These are phyloP conservation scores for Mirounga angustirostris DNA, from an alignment of 2,113 vertebrate genomes.

Conservation along the genomic window DNA sequence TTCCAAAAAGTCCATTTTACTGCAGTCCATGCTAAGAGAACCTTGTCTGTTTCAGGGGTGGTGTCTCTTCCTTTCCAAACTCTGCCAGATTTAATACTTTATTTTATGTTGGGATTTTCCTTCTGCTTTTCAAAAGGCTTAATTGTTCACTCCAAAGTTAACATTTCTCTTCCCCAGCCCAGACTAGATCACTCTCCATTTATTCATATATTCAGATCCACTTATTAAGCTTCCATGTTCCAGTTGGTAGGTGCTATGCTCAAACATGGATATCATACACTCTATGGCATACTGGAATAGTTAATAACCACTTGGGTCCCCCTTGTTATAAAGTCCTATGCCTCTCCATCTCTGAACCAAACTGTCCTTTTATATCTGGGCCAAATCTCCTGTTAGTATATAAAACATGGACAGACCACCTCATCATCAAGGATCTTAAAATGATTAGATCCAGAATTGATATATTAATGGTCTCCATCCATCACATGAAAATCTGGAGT, in stretches of 20 bases:
- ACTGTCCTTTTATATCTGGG: neutral
- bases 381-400: neutral
- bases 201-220: neutral
- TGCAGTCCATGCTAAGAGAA: neutral
- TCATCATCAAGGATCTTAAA: neutral
- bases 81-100: neutral
- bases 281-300: neutral
- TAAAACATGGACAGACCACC: neutral
- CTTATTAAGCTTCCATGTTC: neutral
- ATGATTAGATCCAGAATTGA: neutral
- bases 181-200: neutral
- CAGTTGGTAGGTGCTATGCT: neutral
- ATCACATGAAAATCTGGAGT: neutral
- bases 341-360: neutral
- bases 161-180: neutral
- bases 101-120: constrained; percentile 8
- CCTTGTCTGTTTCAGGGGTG: neutral
- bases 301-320: neutral
- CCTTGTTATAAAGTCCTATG: neutral
- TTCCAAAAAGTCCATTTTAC: neutral
- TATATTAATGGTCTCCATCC: neutral
- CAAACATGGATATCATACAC: neutral
- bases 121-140: neutral
- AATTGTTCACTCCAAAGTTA: neutral
- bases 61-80: neutral